Evolutionary conservation across 92 coral and sea anemone genomes (phyloP).

Genomic region (Meandrina meandrites): DNA sequence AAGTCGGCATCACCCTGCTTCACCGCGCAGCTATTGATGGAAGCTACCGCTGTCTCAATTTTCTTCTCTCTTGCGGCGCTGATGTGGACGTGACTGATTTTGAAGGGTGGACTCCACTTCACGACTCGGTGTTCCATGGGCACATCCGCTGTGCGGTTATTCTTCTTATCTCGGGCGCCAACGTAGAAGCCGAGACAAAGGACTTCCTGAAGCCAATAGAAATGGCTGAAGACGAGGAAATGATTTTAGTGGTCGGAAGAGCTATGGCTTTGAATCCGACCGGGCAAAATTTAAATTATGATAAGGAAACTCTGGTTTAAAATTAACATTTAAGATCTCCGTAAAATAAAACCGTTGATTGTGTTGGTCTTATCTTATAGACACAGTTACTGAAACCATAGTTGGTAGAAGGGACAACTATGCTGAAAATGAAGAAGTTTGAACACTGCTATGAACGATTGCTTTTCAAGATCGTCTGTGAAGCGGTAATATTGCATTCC

Average conservation of each 20-base stretch:
- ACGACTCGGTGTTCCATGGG: conserved; percentile 84
- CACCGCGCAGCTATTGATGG: conserved; percentile 89
- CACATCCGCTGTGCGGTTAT: conserved; percentile 84
- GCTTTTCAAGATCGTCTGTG: background rate
- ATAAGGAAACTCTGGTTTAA: conserved; percentile 40
- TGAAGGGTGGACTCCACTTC: conserved; percentile 93
- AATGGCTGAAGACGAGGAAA: conserved; percentile 79
- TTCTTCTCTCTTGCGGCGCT: conserved; percentile 71
- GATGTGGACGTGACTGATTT: conserved; percentile 73
- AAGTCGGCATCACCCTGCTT: conserved; percentile 72
- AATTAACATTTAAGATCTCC: background rate
- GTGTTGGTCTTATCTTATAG: background rate
- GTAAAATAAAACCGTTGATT: background rate
- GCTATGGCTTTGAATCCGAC: conserved; percentile 59
- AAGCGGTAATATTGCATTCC: background rate
- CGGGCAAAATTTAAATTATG: conserved; percentile 26
- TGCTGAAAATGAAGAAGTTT: background rate
- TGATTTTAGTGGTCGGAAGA: conserved; percentile 83
- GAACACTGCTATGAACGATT: no score
- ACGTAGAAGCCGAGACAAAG: conserved; percentile 76
- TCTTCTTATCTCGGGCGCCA: conserved; percentile 81
- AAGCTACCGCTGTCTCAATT: conserved; percentile 74
- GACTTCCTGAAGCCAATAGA: conserved; percentile 79
- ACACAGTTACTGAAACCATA: no score
- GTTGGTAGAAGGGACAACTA: no score